Conservation (phyloP, 2,888 invertebrate genomes). For the Drosophila kokeensis region DNA sequence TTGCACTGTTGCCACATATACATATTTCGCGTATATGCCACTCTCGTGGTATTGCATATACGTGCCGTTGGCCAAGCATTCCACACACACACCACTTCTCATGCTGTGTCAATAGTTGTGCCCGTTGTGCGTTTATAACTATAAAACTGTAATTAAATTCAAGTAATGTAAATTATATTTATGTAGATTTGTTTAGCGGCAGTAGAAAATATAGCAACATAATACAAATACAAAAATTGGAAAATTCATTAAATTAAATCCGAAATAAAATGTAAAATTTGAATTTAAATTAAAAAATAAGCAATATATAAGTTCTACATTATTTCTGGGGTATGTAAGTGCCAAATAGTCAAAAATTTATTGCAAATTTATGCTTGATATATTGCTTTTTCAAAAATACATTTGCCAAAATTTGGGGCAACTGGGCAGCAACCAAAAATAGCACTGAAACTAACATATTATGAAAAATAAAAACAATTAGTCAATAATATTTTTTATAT, state of each 20-base stretch:
- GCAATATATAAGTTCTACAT: not conserved
- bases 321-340: not conserved
- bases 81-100: constrained; percentile 15
- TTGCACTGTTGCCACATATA: constrained; percentile 63
- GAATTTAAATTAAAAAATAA: not conserved
- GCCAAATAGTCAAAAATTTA: not conserved
- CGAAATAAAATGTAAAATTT: not conserved
- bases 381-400: not conserved
- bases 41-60: constrained; percentile 73
- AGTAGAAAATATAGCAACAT: not conserved
- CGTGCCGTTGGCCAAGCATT: constrained; percentile 58
- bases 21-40: constrained; percentile 55
- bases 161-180: constrained; percentile 57
- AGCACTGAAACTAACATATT: no score
- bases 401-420: not conserved
- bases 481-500: not conserved
- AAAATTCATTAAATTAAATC: not conserved
- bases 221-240: not conserved
- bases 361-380: not conserved
- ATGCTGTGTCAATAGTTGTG: constrained; percentile 60
- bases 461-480: no score
- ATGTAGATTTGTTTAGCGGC: not conserved
- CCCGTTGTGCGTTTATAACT: constrained; percentile 53
- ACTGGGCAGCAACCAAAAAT: no score
- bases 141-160: constrained; percentile 75